These are phyloP conservation scores for Polylopha cassiicola DNA, from an alignment of 2,888 invertebrate genomes.

Conservation along the genomic window DNA sequence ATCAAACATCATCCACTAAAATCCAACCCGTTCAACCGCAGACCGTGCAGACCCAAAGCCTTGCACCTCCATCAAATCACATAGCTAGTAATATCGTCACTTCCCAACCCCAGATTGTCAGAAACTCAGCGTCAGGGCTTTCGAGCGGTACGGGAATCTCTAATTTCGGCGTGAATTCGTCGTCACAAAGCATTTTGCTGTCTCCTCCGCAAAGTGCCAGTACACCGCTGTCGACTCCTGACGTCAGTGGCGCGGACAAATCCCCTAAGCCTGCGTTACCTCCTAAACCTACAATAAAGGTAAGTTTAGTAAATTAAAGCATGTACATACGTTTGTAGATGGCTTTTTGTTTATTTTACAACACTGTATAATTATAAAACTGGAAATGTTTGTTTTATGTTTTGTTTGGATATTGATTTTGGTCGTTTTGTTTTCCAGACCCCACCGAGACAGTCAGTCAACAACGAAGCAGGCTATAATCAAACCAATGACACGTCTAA, in stretches of 20 bases:
- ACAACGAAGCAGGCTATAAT: slow-evolving; percentile 53
- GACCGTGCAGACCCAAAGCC: slow-evolving; percentile 76
- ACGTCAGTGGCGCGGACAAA: slow-evolving; percentile 72
- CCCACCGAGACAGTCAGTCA: slow-evolving; percentile 73
- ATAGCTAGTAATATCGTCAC: slow-evolving; percentile 63
- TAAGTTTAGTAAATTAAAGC: slow-evolving; percentile 38
- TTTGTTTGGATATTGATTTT: too few species aligned
- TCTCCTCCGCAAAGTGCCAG: slow-evolving; percentile 80
- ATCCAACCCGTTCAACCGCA: slow-evolving; percentile 89
- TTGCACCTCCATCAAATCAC: slow-evolving; percentile 59
- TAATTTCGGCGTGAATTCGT: slow-evolving; percentile 58
- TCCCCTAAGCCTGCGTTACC: slow-evolving; percentile 86
- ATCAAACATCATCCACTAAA: slow-evolving; percentile 88
- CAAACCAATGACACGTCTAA: slow-evolving; percentile 47
- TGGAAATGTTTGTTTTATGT: too few species aligned
- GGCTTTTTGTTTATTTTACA: too few species aligned
- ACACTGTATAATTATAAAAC: too few species aligned
- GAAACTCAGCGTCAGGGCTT: slow-evolving; percentile 70
- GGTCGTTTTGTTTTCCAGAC: slow-evolving; percentile 47
- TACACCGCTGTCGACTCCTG: slow-evolving; percentile 76
- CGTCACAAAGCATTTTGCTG: slow-evolving; percentile 66
- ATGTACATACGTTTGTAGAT: too few species aligned
- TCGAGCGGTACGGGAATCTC: slow-evolving; percentile 68
- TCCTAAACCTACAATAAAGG: slow-evolving; percentile 87
- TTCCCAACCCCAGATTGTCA: slow-evolving; percentile 73